Base-by-base conservation (phyloP, 1,140 invertebrate genomes). In the Drosophila kanapiae region DNA sequence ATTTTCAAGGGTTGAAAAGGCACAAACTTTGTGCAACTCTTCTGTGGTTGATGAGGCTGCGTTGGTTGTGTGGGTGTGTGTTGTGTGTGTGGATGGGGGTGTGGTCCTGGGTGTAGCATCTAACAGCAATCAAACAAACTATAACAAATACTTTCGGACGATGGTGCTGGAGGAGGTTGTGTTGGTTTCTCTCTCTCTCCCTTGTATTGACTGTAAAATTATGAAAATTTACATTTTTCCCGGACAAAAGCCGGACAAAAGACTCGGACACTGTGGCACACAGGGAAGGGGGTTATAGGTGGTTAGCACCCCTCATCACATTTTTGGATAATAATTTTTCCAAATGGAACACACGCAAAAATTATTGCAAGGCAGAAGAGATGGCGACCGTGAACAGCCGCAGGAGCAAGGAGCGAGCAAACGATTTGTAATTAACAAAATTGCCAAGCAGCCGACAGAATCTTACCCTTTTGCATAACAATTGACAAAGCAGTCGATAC, bases 371-470 rank as follows among this genome's bases (percentile, higher is more conserved):
- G 40, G 45, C 13, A 37, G 3, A 29, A 6, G 1, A 14, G 48
- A 33, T 85, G 81, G 82, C 23, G 23, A 23, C 23, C 23, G 23
- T 23, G 23, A 23, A 23, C 23, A 23, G 23, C 1, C 23, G 23
- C 23, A 23, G 23, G 23, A 23, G 70, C 83, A 65, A 81, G 78
- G 78, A 61, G 62, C 71, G 68, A 80, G 82, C 88, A 91, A 91
- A 76, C 91, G 91, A 92, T 92, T 92, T 91, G 91, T 92, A 92
- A 92, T 92, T 92, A 92, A 92, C 91, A 92, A 92, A 92, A 92
- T 92, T 92, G 91, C 91, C 91, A 92, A 78, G 88, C 69, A 47
- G 69, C 56, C 56, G 31, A 40, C 14, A 5, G 33, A 79, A 63
- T 45, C 47, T 47, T 67, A 67, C 43, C 69, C 69, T 59, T 65